phyloP scores from a whole-genome alignment of 2,888 invertebrate species.

The Drosophila fulvimacula region DNA sequence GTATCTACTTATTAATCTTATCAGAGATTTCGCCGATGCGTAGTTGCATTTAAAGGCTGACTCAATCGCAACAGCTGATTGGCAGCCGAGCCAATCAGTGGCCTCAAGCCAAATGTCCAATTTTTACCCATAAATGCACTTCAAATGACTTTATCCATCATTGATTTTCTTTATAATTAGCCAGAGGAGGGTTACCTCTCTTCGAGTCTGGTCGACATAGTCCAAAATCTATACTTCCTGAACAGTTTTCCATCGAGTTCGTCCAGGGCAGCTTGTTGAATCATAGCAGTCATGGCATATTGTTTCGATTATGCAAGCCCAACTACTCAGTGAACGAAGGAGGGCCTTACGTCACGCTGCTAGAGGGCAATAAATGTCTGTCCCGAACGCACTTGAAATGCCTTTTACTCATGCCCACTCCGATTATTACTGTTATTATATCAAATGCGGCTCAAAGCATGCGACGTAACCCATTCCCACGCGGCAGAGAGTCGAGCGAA shows the following conservation, averaged over 20 bases:
- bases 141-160: constrained; percentile 3
- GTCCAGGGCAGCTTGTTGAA: background rate
- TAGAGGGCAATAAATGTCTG: constrained; percentile 11
- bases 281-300: constrained; percentile 1
- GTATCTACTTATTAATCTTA: constrained; percentile 22
- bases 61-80: constrained; percentile 33
- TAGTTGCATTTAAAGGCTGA: constrained; percentile 23
- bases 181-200: background rate
- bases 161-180: background rate
- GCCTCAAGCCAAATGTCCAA: background rate
- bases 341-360: constrained; percentile 20
- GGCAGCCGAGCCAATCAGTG: background rate
- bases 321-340: background rate
- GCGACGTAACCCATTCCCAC: background rate
- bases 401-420: constrained; percentile 15
- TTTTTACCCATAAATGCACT: constrained; percentile 1
- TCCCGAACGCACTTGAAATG: constrained; percentile 40
- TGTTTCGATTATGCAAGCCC: background rate
- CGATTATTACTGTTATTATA: background rate
- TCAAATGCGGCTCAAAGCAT: background rate
- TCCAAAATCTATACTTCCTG: no score
- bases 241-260: no score
- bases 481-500: background rate
- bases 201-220: no score
- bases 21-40: constrained; percentile 28